Percentiles rank a stretch among this genome's conserved stretches.
These are phyloP conservation scores for Cyprinella venusta DNA, from an alignment of 2,797 vertebrate genomes.

Conservation along the genomic window DNA sequence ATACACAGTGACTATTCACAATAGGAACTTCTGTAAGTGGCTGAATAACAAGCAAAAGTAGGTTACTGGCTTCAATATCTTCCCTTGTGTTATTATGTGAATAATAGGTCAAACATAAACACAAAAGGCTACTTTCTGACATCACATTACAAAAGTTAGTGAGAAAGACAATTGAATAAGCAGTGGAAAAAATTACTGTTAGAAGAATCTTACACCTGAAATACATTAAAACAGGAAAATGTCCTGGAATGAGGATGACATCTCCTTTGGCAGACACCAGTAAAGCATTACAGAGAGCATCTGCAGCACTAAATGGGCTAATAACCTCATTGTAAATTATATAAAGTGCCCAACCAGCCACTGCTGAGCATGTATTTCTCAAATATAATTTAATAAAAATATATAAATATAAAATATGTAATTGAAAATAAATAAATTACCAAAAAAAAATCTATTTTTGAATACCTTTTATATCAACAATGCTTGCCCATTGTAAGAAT, in stretches of 20 bases:
- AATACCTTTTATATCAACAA: neutral
- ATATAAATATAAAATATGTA: neutral
- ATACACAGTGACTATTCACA: constrained; percentile 22
- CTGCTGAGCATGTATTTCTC: neutral
- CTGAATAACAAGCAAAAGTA: constrained; percentile 23
- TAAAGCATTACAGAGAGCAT: constrained; percentile 10
- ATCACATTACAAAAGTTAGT: constrained; percentile 8
- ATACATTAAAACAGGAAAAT: neutral
- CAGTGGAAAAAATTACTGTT: neutral
- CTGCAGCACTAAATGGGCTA: constrained; percentile 31
- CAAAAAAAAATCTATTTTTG: neutral
- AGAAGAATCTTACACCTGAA: constrained; percentile 25
- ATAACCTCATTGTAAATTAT: neutral
- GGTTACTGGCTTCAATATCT: constrained; percentile 22
- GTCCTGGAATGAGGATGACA: constrained; percentile 26
- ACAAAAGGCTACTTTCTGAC: constrained; percentile 6
- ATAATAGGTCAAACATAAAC: neutral
- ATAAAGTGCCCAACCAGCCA: neutral
- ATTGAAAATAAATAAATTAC: neutral
- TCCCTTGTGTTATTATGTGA: constrained; percentile 20
- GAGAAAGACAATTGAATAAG: neutral
- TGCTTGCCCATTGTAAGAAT: neutral
- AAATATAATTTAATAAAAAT: neutral
- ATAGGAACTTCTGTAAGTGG: constrained; percentile 49
- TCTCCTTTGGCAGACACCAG: constrained; percentile 11